These are phyloP conservation scores for Hyalella azteca DNA, from an alignment of 2,888 invertebrate species.

Conservation along the genomic window DNA sequence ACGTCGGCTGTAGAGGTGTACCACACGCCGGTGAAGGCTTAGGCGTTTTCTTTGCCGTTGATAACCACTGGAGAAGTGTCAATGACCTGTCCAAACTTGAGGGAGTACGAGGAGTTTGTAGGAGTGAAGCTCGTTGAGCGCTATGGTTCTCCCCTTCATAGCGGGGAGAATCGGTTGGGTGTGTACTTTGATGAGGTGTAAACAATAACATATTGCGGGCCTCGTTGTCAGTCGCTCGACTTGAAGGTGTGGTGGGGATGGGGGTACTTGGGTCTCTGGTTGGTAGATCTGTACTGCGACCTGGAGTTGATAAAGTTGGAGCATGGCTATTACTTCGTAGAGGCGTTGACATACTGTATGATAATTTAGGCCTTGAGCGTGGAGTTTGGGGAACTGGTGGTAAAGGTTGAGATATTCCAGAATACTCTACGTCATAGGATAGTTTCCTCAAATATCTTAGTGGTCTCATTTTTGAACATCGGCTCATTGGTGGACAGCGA, in stretches of 20 bases:
- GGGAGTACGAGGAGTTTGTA: conserved; percentile 6
- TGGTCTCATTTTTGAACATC: background rate
- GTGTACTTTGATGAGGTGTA: background rate
- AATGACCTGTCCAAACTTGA: conserved; percentile 20
- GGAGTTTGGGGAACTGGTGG: background rate
- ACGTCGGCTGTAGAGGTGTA: background rate
- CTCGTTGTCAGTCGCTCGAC: background rate
- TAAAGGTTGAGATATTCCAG: background rate
- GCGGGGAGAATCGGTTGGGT: background rate
- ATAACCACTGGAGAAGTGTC: conserved; percentile 30
- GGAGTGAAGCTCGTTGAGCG: background rate
- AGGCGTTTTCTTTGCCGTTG: conserved; percentile 1
- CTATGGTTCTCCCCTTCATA: background rate
- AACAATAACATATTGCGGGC: background rate
- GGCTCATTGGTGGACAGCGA: background rate
- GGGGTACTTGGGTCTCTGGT: background rate
- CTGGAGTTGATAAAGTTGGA: background rate
- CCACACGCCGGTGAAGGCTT: background rate
- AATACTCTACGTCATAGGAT: background rate
- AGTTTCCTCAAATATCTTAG: background rate
- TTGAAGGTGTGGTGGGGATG: background rate
- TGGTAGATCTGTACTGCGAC: background rate
- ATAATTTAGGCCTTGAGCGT: background rate
- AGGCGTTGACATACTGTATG: background rate
- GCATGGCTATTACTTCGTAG: background rate